Base-by-base conservation (phyloP, 1,140 invertebrate genomes). In the Hydropsyche tenuis region DNA sequence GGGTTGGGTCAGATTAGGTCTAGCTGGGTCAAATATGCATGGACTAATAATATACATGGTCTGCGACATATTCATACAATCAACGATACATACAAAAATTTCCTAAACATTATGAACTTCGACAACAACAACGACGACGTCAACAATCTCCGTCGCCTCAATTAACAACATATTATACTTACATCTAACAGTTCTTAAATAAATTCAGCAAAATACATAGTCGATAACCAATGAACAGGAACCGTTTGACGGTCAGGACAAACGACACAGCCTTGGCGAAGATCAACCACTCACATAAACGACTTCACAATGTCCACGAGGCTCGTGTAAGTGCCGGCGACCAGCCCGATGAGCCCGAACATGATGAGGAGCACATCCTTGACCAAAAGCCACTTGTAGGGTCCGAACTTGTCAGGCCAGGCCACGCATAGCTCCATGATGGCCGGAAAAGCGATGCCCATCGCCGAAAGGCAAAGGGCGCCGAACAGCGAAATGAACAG, bases 401-500 rank as follows among this genome's bases (percentile, higher is more conserved):
- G 79, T 0, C 88, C 88, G 43, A 84, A 79, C 4, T 81, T 79
- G 7, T 73, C 79, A 63, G 83, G 83, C 89, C 89, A 90, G 73
- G 87, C 88, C 0, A 89, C 88, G 80, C 88, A 90, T 18, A 86
- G 87, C 73, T 92, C 88, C 75, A 97, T 94, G 48, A 96, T 84
- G 0, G 95, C 93, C 16, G 96, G 96, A 80, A 97, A 93, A 0
- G 94, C 93, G 14, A 97, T 84, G 0, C 95, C 95, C 22, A 97
- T 84, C 0, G 92, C 91, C 7, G 94, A 94, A 6, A 95, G 87
- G 75, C 92, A 93, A 0, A 96, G 83, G 0, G 96, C 94, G 25
- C 96, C 96, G 78, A 97, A 92, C 42, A 96, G 85, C 0, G 95
- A 95, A 72, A 98, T 97, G 81, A 97, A 92, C 2, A 96, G 84